phyloP scores from a whole-genome alignment of 2,113 vertebrate species.

The Atrichornis clamosus region DNA sequence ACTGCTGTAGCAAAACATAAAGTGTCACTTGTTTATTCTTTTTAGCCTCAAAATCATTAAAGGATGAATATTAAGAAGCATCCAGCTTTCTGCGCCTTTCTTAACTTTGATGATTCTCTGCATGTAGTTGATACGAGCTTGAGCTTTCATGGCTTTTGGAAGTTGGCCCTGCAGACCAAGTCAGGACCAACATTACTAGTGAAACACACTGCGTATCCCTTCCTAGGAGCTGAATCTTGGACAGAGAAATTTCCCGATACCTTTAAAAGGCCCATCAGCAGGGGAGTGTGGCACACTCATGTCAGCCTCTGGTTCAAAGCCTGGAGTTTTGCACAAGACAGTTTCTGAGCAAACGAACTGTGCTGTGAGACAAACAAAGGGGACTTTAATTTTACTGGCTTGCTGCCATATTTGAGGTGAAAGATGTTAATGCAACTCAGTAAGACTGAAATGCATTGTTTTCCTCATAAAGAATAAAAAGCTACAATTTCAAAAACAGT shows the following conservation, averaged over 20 bases:
- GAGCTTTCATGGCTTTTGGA: not conserved
- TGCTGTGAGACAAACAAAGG: not conserved
- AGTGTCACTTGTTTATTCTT: slow-evolving; percentile 26
- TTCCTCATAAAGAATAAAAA: not conserved
- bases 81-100: not conserved
- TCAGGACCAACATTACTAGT: not conserved
- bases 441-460: not conserved
- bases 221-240: not conserved
- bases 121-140: not conserved
- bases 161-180: not conserved
- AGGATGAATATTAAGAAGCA: slow-evolving; percentile 5
- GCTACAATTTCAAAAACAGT: not conserved
- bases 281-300: not conserved
- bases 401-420: not conserved
- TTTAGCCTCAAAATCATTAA: slow-evolving; percentile 38
- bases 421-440: not conserved
- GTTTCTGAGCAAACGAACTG: not conserved
- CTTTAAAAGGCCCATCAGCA: not conserved
- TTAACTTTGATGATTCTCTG: not conserved
- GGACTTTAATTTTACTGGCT: not conserved
- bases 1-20: slow-evolving; percentile 47
- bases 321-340: not conserved
- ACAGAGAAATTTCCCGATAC: not conserved
- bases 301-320: not conserved
- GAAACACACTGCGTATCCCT: not conserved